Evolutionary conservation across 2,113 vertebrate species (phyloP).

Genomic region (Rhynchomys soricoides): DNA sequence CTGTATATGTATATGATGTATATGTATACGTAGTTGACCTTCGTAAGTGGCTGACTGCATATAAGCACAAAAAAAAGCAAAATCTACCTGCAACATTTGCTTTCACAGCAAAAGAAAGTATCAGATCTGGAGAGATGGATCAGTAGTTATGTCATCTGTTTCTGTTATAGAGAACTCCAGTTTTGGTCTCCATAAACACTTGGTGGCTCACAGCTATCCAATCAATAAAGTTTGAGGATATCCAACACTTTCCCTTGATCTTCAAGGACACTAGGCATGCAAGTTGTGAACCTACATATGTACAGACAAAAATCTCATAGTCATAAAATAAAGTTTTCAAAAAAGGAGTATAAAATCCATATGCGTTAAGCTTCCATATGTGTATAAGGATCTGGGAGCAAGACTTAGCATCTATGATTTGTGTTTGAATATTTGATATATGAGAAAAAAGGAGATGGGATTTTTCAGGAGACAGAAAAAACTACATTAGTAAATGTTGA

Average conservation of each 20-base stretch:
- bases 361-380: not conserved
- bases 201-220: not conserved
- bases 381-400: not conserved
- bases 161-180: not conserved
- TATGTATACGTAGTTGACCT: not conserved
- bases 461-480: not conserved
- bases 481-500: not conserved
- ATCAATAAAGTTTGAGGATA: not conserved
- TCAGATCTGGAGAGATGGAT: not conserved
- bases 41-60: not conserved
- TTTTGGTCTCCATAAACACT: not conserved
- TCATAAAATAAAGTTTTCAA: not conserved
- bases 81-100: not conserved
- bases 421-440: not conserved
- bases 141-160: not conserved
- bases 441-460: not conserved
- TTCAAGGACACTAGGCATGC: not conserved
- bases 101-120: not conserved
- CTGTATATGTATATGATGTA: too few relatives aligned
- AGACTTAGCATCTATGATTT: not conserved
- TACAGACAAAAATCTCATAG: not conserved
- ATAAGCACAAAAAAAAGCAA: not conserved
- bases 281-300: not conserved
- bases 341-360: not conserved
- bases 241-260: not conserved